Percentiles rank a stretch among this genome's conserved stretches.
Evolutionary conservation across 2,113 vertebrate genomes (phyloP).

Genomic region (Hyla sarda): DNA sequence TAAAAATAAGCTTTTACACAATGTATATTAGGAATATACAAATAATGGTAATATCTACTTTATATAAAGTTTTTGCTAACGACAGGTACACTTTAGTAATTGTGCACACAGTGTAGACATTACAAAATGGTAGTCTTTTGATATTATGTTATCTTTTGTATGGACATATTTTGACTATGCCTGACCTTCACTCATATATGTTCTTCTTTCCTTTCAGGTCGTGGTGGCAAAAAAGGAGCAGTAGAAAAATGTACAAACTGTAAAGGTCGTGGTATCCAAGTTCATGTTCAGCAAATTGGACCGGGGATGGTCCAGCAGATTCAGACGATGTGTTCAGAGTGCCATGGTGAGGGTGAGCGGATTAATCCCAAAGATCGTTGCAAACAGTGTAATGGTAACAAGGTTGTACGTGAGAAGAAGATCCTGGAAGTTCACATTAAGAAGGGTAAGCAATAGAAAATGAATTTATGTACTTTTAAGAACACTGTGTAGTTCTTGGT

Average conservation of each 20-base stretch:
- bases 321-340: slow-evolving; percentile 91
- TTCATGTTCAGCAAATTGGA: slow-evolving; percentile 91
- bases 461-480: background rate
- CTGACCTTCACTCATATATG: background rate
- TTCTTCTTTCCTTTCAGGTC: slow-evolving; percentile 71
- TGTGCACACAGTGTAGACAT: too few species aligned
- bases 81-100: too few species aligned
- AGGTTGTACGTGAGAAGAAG: slow-evolving; percentile 93
- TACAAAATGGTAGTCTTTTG: too few species aligned
- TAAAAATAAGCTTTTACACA: too few species aligned
- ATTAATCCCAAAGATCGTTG: slow-evolving; percentile 92
- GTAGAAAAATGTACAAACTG: slow-evolving; percentile 90
- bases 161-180: background rate
- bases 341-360: slow-evolving; percentile 91
- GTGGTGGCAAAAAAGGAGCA: slow-evolving; percentile 91
- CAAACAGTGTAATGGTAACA: slow-evolving; percentile 87
- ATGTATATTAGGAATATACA: too few species aligned
- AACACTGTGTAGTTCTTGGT: background rate
- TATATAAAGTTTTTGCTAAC: too few species aligned
- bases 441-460: slow-evolving; percentile 79
- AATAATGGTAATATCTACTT: too few species aligned
- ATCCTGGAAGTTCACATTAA: slow-evolving; percentile 95
- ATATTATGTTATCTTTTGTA: background rate
- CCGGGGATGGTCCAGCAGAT: slow-evolving; percentile 98
- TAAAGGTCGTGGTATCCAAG: slow-evolving; percentile 91